phyloP scores from a whole-genome alignment of 2,797 vertebrate species.

The Pseudochirops cupreus region DNA sequence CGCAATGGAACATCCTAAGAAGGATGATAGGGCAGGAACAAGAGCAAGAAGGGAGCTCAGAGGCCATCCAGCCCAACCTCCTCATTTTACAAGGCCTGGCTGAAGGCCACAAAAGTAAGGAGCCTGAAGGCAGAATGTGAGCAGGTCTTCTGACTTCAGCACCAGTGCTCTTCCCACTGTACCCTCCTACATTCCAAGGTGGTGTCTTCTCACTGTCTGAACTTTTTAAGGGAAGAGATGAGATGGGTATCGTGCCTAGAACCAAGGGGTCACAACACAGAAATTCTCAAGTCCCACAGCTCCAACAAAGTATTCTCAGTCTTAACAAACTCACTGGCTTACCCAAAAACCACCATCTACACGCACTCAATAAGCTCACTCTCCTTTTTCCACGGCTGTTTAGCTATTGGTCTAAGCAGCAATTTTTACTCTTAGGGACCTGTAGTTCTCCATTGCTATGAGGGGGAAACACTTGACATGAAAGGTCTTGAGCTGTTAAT shows the following conservation, averaged over 20 bases:
- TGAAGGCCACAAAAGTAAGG: neutral
- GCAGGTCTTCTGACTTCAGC: neutral
- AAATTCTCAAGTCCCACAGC: neutral
- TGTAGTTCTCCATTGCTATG: neutral
- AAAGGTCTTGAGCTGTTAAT: slow-evolving; percentile 11
- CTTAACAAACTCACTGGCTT: neutral
- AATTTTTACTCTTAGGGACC: neutral
- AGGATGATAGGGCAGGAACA: neutral
- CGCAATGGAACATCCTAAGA: neutral
- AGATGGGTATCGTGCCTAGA: neutral
- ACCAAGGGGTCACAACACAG: neutral
- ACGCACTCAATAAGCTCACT: neutral
- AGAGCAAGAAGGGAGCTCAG: neutral
- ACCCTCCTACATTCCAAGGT: neutral
- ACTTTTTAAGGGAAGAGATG: slow-evolving; percentile 5
- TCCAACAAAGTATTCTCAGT: neutral
- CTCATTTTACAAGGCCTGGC: neutral
- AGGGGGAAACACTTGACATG: slow-evolving; percentile 31
- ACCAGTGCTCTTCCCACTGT: neutral
- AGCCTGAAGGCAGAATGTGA: neutral
- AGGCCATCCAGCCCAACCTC: neutral
- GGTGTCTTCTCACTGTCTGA: neutral
- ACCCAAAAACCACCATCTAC: neutral
- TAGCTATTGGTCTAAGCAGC: slow-evolving; percentile 2
- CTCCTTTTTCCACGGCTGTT: neutral